Percentiles rank a stretch among this genome's conserved stretches.
Conservation (phyloP, 2,797 vertebrate species). For the Enteromius mattozi region DNA sequence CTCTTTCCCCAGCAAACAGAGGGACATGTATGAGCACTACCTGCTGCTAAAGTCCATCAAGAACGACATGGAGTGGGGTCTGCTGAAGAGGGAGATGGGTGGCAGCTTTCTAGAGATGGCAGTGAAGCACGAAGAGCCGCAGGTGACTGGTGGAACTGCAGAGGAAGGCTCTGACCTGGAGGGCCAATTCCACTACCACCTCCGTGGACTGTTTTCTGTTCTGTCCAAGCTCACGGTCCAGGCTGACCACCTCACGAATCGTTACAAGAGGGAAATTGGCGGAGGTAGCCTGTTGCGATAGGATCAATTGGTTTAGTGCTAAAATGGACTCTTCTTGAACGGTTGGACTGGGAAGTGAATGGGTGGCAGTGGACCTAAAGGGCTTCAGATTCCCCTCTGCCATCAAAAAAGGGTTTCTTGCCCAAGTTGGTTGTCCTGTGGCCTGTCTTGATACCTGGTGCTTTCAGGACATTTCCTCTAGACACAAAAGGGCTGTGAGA, state of each 20-base stretch:
- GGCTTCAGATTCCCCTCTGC: conserved; percentile 2
- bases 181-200: conserved; percentile 81
- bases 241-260: conserved; percentile 81
- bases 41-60: conserved; percentile 84
- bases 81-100: conserved; percentile 78
- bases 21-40: conserved; percentile 86
- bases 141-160: conserved; percentile 50
- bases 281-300: conserved; percentile 80
- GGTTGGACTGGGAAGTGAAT: conserved; percentile 1
- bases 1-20: conserved; percentile 74
- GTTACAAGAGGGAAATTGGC: conserved; percentile 83
- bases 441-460: conserved; percentile 1
- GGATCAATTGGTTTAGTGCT: conserved; percentile 15
- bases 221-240: conserved; percentile 82
- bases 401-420: conserved; percentile 15
- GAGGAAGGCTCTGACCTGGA: conserved; percentile 76
- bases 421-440: conserved; percentile 15
- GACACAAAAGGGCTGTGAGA: conserved; percentile 33
- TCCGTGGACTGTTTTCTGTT: conserved; percentile 81
- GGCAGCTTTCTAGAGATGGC: conserved; percentile 81
- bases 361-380: conserved; percentile 10
- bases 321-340: neutral
- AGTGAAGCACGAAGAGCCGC: conserved; percentile 75
- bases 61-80: conserved; percentile 85
- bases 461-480: conserved; percentile 10